Conservation (phyloP, 2,797 vertebrate genomes). For the Lophius americanus region DNA sequence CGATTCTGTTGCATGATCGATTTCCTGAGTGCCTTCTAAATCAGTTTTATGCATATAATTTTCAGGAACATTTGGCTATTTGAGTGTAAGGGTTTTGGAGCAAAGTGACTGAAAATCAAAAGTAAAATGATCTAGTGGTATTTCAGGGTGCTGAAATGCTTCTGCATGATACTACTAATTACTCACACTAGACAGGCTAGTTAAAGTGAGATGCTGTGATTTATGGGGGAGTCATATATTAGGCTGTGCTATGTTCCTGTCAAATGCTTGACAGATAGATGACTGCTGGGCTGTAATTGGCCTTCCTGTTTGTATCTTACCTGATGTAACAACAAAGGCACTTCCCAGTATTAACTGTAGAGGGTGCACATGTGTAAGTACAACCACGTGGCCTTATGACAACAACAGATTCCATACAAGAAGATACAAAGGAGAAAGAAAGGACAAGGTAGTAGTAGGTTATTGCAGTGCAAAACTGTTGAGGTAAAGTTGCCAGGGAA, state of each 20-base stretch:
- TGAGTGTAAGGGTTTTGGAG: constrained; percentile 75
- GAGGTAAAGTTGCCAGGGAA: constrained; percentile 8
- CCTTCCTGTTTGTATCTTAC: constrained; percentile 79
- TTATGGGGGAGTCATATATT: constrained; percentile 76
- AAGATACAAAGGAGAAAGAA: constrained; percentile 45
- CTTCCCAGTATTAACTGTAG: constrained; percentile 62
- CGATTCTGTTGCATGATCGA: constrained; percentile 80
- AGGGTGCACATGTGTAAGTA: constrained; percentile 60
- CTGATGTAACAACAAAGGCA: constrained; percentile 70
- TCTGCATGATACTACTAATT: constrained; percentile 79
- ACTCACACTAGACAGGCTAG: constrained; percentile 76
- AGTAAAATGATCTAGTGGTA: constrained; percentile 79
- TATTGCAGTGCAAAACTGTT: constrained; percentile 33
- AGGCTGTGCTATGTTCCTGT: constrained; percentile 76
- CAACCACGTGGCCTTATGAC: constrained; percentile 19
- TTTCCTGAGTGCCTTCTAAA: constrained; percentile 79
- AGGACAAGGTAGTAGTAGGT: constrained; percentile 49
- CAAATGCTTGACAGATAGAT: constrained; percentile 79
- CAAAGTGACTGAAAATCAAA: constrained; percentile 80
- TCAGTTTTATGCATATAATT: constrained; percentile 80
- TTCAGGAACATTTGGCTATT: constrained; percentile 81
- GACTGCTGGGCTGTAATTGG: constrained; percentile 77
- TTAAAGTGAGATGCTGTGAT: constrained; percentile 78
- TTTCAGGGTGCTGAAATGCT: constrained; percentile 71
- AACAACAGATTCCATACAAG: constrained; percentile 45